Evolutionary conservation across 2,888 invertebrate genomes (phyloP).

Genomic region (Athalia circularis): DNA sequence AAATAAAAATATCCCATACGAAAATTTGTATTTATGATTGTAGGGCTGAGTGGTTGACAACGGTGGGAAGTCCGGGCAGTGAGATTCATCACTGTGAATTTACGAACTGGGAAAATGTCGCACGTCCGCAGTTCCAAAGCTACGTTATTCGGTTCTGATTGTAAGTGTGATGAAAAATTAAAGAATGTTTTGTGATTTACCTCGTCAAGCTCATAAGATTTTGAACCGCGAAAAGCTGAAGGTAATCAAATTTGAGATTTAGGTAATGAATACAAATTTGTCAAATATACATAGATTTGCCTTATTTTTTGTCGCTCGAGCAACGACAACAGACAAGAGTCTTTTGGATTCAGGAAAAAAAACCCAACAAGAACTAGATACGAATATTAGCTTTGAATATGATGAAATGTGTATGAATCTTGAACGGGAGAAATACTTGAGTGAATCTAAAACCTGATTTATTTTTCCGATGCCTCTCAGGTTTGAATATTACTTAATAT

Average conservation of each 20-base stretch:
- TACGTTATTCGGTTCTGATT: slow-evolving; percentile 88
- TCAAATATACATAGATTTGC: too few species aligned
- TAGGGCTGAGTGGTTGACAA: slow-evolving; percentile 90
- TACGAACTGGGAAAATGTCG: slow-evolving; percentile 86
- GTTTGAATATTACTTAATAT: slow-evolving; percentile 7
- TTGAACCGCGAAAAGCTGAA: not conserved
- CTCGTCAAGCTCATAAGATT: not conserved
- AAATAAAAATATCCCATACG: not conserved
- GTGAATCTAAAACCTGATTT: not conserved
- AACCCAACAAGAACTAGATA: too few species aligned
- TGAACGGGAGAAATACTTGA: not conserved
- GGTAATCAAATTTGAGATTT: too few species aligned
- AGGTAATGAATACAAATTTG: too few species aligned
- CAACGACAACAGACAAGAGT: too few species aligned
- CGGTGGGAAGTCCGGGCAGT: slow-evolving; percentile 89
- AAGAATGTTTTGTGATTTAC: not conserved
- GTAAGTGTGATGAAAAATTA: slow-evolving; percentile 7
- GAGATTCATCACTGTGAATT: slow-evolving; percentile 89
- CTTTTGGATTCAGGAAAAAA: too few species aligned
- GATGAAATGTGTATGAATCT: not conserved
- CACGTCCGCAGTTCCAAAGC: slow-evolving; percentile 81
- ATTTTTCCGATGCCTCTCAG: not conserved
- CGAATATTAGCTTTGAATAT: not conserved
- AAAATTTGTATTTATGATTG: not conserved
- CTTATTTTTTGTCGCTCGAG: too few species aligned